Percentiles rank a stretch among this genome's conserved stretches.
These are phyloP conservation scores for Phorcus lineatus DNA, from an alignment of 2,888 invertebrate genomes.

Conservation along the genomic window DNA sequence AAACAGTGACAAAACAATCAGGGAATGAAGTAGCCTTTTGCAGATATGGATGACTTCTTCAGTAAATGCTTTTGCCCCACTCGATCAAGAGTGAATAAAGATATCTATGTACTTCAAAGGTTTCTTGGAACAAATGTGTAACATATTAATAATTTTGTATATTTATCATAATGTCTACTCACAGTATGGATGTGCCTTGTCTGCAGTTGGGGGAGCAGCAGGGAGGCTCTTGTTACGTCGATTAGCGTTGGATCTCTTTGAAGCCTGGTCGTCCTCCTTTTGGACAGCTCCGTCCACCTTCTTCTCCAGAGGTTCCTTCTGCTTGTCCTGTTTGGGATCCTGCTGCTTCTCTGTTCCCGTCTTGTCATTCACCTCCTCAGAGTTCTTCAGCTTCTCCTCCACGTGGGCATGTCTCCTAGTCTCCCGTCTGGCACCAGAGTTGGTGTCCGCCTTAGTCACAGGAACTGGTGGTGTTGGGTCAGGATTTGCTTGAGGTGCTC, in stretches of 20 bases:
- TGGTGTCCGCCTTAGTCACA: background rate
- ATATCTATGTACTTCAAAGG: no score
- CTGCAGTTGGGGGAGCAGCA: background rate
- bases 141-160: no score
- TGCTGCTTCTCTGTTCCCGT: background rate
- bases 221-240: background rate
- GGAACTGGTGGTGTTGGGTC: background rate
- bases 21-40: no score
- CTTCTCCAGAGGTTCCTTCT: slow-evolving; percentile 7
- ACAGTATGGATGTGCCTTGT: slow-evolving; percentile 22
- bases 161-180: background rate
- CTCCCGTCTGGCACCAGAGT: slow-evolving; percentile 11
- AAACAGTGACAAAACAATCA: no score
- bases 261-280: slow-evolving; percentile 23
- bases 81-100: no score
- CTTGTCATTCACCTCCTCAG: background rate
- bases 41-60: no score
- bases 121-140: no score
- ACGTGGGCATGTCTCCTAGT: background rate
- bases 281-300: background rate
- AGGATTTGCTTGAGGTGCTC: background rate
- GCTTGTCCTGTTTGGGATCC: background rate
- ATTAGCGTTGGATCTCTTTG: background rate
- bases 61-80: no score
- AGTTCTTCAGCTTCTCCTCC: slow-evolving; percentile 12